phyloP scores from a whole-genome alignment of 2,113 vertebrate species.

The Fulica atra region DNA sequence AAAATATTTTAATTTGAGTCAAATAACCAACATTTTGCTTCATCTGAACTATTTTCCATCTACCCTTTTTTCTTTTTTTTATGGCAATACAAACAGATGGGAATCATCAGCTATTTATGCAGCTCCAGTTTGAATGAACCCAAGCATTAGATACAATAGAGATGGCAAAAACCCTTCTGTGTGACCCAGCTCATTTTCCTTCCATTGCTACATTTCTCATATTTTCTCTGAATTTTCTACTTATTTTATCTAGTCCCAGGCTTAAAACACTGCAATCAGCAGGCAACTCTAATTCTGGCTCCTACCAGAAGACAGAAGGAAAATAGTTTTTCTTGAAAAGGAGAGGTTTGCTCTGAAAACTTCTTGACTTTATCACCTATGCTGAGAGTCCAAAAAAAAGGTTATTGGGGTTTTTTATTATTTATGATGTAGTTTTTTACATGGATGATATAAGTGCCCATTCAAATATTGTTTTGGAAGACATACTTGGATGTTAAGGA shows the following conservation, averaged over 20 bases:
- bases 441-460: neutral
- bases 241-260: neutral
- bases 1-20: conserved; percentile 43
- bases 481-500: neutral
- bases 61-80: neutral
- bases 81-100: neutral
- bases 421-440: neutral
- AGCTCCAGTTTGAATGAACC: neutral
- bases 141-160: neutral
- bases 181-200: neutral
- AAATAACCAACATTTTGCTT: conserved; percentile 6
- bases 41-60: neutral
- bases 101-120: neutral
- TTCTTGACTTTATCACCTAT: neutral
- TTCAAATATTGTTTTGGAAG: neutral
- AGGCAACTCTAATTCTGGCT: neutral
- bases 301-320: neutral
- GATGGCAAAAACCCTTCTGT: neutral
- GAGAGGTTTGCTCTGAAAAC: neutral
- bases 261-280: neutral
- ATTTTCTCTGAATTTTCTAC: neutral
- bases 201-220: neutral
- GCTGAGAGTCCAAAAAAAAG: neutral
- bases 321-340: neutral
- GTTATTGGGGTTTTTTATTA: neutral